These are phyloP conservation scores for Thamnophis elegans DNA, from an alignment of 2,797 vertebrate species.

Conservation along the genomic window DNA sequence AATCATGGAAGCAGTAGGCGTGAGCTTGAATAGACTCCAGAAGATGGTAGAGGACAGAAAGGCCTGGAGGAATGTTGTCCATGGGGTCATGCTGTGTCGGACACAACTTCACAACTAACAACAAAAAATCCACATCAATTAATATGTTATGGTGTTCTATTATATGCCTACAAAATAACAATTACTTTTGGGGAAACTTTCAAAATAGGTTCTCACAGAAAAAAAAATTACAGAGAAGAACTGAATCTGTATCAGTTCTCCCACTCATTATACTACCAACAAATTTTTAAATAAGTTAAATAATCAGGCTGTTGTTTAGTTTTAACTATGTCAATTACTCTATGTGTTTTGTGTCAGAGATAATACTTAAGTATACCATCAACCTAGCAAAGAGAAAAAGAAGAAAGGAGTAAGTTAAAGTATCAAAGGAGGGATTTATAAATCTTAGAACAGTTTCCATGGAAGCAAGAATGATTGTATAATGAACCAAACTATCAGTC, in stretches of 20 bases:
- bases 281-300: constrained; percentile 1
- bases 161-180: neutral
- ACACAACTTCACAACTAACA: too few relatives aligned
- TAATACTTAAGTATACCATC: neutral
- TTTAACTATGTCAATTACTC: neutral
- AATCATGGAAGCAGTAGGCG: too few relatives aligned
- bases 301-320: neutral
- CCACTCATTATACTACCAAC: neutral
- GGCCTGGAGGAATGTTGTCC: too few relatives aligned
- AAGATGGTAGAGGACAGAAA: too few relatives aligned
- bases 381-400: neutral
- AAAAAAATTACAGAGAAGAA: neutral
- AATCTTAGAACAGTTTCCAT: constrained; percentile 19
- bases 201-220: neutral
- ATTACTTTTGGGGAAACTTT: neutral
- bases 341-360: neutral
- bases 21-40: too few relatives aligned
- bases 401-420: neutral
- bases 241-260: neutral
- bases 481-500: constrained; percentile 24
- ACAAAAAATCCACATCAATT: neutral
- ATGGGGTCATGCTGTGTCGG: too few relatives aligned
- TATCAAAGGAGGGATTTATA: neutral
- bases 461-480: constrained; percentile 30
- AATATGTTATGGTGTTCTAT: neutral